Percentiles rank a stretch among this genome's conserved stretches.
Conservation (phyloP, 1,140 invertebrate species). For the Ceratina calcarata region DNA sequence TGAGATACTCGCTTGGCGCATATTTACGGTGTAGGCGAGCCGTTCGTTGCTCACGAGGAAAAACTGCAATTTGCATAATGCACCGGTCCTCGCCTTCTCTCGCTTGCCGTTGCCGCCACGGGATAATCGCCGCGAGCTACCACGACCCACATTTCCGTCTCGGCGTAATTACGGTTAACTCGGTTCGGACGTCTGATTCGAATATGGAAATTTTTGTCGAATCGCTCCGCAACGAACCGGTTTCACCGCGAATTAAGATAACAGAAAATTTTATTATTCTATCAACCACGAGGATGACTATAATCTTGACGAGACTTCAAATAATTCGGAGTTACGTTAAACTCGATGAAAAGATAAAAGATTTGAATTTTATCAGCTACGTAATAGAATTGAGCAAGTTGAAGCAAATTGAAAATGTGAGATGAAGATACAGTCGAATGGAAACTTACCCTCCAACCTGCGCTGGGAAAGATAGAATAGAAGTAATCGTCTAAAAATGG, state of each 20-base stretch:
- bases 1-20: background rate
- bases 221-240: background rate
- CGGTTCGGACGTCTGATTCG: background rate
- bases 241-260: too few species aligned
- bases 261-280: too few species aligned
- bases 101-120: background rate
- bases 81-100: background rate
- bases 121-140: constrained; percentile 14
- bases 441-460: constrained; percentile 68
- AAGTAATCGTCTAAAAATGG: constrained; percentile 79
- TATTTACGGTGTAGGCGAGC: background rate
- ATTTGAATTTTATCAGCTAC: too few species aligned
- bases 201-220: background rate
- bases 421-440: background rate
- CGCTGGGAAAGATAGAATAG: constrained; percentile 73
- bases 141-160: constrained; percentile 12
- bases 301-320: too few species aligned
- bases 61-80: constrained; percentile 28
- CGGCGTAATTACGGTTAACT: background rate
- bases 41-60: background rate
- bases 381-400: too few species aligned
- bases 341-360: too few species aligned
- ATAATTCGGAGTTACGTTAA: too few species aligned
- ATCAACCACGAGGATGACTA: too few species aligned
- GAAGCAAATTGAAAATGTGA: too few species aligned